Evolutionary conservation across 2,888 invertebrate genomes (phyloP).

Genomic region (Halocaridina rubra): DNA sequence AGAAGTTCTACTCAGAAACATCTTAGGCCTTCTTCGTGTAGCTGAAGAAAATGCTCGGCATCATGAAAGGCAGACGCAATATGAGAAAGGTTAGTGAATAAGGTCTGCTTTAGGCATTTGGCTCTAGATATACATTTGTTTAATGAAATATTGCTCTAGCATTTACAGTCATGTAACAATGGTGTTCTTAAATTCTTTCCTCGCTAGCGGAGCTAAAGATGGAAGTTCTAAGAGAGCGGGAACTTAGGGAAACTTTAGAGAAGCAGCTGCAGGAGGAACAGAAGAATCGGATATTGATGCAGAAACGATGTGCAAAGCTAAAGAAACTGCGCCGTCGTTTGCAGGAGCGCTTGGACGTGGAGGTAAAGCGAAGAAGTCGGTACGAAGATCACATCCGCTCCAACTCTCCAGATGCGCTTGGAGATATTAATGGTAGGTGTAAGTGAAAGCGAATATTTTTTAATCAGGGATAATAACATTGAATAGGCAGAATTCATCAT

Average conservation of each 20-base stretch:
- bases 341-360: conserved; percentile 62
- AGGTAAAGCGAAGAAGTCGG: conserved; percentile 58
- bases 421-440: conserved; percentile 60
- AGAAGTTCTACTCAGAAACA: conserved; percentile 92
- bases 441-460: no score
- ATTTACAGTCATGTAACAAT: no score
- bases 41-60: conserved; percentile 97
- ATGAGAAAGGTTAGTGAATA: conserved; percentile 89
- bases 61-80: conserved; percentile 94
- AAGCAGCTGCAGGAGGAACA: conserved; percentile 77
- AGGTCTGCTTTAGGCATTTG: background rate
- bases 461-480: no score
- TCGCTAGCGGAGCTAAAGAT: conserved; percentile 94
- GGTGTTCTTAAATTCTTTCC: no score
- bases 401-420: conserved; percentile 57
- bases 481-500: no score
- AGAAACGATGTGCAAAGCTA: conserved; percentile 61
- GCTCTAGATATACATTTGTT: no score
- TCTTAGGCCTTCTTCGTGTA: conserved; percentile 94
- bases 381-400: conserved; percentile 55
- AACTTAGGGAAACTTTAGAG: conserved; percentile 93
- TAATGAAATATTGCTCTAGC: no score
- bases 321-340: conserved; percentile 60
- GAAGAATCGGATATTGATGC: conserved; percentile 62
- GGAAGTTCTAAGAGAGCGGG: conserved; percentile 92